Conservation (phyloP, 30 jellyfish, hydroid and myxozoan genomes). For the Cassiopea xamachana region DNA sequence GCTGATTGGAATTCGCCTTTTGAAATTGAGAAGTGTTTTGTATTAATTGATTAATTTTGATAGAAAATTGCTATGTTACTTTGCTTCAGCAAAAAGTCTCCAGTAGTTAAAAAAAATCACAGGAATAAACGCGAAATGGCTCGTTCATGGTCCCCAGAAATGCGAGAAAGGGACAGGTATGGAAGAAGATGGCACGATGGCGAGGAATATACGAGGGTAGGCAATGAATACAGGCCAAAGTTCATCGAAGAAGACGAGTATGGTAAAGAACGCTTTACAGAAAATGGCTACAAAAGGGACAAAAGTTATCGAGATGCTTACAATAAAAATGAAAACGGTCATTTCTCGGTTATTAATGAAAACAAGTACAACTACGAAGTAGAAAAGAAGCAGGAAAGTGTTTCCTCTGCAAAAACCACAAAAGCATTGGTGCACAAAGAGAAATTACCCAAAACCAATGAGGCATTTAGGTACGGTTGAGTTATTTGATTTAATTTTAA, state of each 20-base stretch:
- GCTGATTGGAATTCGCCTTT: not conserved
- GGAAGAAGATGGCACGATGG: conserved; percentile 54
- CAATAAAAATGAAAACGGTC: not conserved
- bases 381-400: conserved; percentile 32
- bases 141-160: conserved; percentile 56
- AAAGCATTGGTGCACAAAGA: conserved; percentile 39
- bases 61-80: conserved; percentile 6
- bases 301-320: not conserved
- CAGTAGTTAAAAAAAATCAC: conserved; percentile 30
- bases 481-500: not conserved
- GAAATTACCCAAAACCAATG: conserved; percentile 11
- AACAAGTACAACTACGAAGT: conserved; percentile 23
- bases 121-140: not conserved
- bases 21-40: not conserved
- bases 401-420: not conserved
- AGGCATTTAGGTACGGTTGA: conserved; percentile 35
- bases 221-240: conserved; percentile 52
- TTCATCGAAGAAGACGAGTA: not conserved
- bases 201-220: conserved; percentile 59
- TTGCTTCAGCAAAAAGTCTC: conserved; percentile 71
- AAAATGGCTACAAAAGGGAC: conserved; percentile 33
- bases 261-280: not conserved
- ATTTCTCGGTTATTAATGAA: not conserved
- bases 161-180: conserved; percentile 15
- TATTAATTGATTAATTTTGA: not conserved